Evolutionary conservation across 1,140 invertebrate genomes (phyloP).

Genomic region (Hylyphantes graminicola): DNA sequence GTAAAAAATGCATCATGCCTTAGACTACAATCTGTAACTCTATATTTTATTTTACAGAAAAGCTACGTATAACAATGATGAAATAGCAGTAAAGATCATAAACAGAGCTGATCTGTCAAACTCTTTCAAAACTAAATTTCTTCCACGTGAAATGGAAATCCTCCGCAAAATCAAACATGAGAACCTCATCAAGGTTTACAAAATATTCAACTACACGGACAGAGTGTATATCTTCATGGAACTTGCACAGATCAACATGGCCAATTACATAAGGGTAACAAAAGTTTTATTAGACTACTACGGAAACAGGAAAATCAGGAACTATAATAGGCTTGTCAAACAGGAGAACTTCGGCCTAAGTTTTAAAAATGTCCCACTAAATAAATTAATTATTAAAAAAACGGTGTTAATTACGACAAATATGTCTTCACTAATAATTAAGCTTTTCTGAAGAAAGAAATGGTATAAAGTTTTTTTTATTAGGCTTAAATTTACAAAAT

Average conservation of each 20-base stretch:
- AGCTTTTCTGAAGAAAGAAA: no score
- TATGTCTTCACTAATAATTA: no score
- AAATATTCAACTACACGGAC: conserved; percentile 70
- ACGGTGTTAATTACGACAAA: no score
- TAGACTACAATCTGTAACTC: no score
- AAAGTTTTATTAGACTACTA: neutral
- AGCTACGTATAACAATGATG: conserved; percentile 57
- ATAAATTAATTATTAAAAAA: no score
- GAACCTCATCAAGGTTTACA: conserved; percentile 80
- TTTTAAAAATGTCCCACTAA: no score
- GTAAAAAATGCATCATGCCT: no score
- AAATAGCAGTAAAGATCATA: conserved; percentile 73
- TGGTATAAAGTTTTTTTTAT: no score
- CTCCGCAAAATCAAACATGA: conserved; percentile 85
- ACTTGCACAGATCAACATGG: conserved; percentile 71
- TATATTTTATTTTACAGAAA: neutral
- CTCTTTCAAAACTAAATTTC: conserved; percentile 85
- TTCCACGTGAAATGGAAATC: conserved; percentile 89
- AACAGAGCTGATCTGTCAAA: conserved; percentile 20
- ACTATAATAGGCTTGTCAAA: no score
- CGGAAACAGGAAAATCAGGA: no score
- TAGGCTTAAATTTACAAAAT: no score
- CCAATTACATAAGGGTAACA: conserved; percentile 71
- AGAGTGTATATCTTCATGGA: conserved; percentile 77
- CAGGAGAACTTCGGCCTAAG: no score